Conservation (phyloP, 2,888 invertebrate species). For the Drosophila phalerata region DNA sequence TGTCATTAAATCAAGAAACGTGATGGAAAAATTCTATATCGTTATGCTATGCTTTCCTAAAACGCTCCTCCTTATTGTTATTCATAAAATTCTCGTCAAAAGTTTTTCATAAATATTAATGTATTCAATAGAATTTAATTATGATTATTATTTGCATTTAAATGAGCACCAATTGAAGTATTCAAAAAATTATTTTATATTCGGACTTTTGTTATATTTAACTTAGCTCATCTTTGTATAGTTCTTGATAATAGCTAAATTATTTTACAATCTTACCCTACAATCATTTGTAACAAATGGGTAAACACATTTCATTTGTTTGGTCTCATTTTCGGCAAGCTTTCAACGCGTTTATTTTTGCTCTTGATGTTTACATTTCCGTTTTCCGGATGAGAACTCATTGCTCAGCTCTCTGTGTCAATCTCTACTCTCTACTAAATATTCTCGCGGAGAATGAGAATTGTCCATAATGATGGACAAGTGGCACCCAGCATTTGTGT, state of each 20-base stretch:
- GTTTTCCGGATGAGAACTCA: conserved; percentile 43
- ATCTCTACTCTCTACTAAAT: conserved; percentile 3
- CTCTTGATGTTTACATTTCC: conserved; percentile 65
- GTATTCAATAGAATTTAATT: conserved; percentile 28
- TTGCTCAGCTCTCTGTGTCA: conserved; percentile 25
- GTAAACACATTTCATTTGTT: conserved; percentile 1
- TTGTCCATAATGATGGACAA: conserved; percentile 5
- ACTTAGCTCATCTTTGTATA: not conserved
- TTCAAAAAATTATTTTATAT: not conserved
- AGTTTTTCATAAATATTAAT: conserved; percentile 55
- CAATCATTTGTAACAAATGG: conserved; percentile 11
- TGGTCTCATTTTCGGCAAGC: conserved; percentile 5
- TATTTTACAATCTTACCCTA: not conserved
- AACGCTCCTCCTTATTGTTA: conserved; percentile 34
- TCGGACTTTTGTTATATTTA: not conserved
- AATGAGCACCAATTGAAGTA: conserved; percentile 5
- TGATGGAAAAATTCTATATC: conserved; percentile 6
- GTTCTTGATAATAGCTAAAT: not conserved
- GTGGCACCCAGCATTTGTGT: conserved; percentile 42
- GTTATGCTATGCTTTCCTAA: conserved; percentile 11
- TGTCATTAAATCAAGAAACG: conserved; percentile 44
- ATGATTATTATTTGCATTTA: conserved; percentile 35
- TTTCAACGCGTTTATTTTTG: not conserved
- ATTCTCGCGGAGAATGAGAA: conserved; percentile 19
- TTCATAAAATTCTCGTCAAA: conserved; percentile 39